Evolutionary conservation across 2,888 invertebrate genomes (phyloP), one percentile per base, ranked within the genome.

Genomic region (Stenolophus ochropezus): DNA sequence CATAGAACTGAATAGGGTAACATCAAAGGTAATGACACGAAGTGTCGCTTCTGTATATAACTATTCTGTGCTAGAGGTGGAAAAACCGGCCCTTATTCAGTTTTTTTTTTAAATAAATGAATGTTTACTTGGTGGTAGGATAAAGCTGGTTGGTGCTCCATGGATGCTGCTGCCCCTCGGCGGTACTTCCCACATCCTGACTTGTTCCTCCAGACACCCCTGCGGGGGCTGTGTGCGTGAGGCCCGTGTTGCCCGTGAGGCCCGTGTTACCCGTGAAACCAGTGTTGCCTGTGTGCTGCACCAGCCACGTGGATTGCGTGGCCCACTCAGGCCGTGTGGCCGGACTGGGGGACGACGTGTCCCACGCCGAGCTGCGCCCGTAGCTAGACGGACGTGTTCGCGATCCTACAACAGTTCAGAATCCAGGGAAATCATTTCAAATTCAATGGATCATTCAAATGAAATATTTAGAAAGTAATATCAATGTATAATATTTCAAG

Each of bases 311-410:
- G 1, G 87, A 85, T 21, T 85, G 83, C 0, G 87, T 87, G 2
- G 86, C 87, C 86, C 88, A 88, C 42, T 86, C 86, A 0, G 87
- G 86, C 79, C 84, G 85, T 2, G 86, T 83, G 4, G 86, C 83
- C 11, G 73, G 33, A 3, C 73, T 58, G 0, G 73, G 58, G 0
- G 81, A 74, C 3, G 73, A 47, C 4, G 73, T 47, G 23, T 81
- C 80, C 91, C 91, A 91, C 56, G 90, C 89, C 84, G 90, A 90
- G 0, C 91, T 90, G 82, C 91, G 87, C 0, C 91, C 91, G 84
- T 90, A 91, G 21, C 90, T 90, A 0, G 90, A 89, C 1, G 91
- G 89, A 81, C 91, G 86, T 1, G 88, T 87, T 58, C 89, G 85
- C 0, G 87, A 86, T 8, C 89, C 89, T 82, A 88, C 6, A 2